Percentiles rank a stretch among this genome's conserved stretches.
These are phyloP conservation scores for Triops cancriformis DNA, from an alignment of 1,140 invertebrate genomes.

Conservation along the genomic window DNA sequence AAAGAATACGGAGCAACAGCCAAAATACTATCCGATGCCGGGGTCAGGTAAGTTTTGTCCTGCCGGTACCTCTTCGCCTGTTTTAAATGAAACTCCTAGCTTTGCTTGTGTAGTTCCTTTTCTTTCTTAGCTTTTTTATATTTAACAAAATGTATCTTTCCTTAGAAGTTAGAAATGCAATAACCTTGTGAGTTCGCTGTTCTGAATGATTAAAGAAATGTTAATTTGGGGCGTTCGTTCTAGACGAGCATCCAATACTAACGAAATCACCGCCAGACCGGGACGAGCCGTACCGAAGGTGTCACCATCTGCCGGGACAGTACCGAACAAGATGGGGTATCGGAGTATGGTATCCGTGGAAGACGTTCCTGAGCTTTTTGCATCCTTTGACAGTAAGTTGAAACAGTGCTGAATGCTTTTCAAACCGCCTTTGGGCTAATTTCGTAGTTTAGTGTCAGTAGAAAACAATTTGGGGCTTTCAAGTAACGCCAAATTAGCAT, in stretches of 20 bases:
- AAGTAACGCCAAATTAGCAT: too few species aligned
- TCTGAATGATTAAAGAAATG: too few species aligned
- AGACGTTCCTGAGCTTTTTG: constrained; percentile 88
- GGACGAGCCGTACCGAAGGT: neutral
- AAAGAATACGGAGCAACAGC: constrained; percentile 5
- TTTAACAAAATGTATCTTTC: too few species aligned
- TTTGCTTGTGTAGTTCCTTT: too few species aligned
- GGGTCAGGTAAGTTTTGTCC: neutral
- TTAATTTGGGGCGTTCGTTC: neutral
- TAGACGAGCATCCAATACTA: neutral
- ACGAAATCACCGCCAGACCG: neutral
- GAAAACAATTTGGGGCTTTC: too few species aligned
- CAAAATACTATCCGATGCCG: neutral
- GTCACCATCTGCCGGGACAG: constrained; percentile 36
- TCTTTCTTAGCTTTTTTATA: too few species aligned
- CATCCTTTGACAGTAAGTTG: constrained; percentile 84
- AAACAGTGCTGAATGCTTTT: neutral
- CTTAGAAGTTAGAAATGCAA: too few species aligned
- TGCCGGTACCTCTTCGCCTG: too few species aligned
- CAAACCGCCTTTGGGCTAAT: too few species aligned
- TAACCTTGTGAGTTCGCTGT: too few species aligned
- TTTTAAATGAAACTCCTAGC: too few species aligned
- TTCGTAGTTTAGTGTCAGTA: too few species aligned
- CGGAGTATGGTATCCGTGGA: constrained; percentile 86
- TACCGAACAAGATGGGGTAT: constrained; percentile 66